Percentiles rank a stretch among this genome's conserved stretches.
Evolutionary conservation across 92 coral and sea anemone species (phyloP).

Genomic region (Epizoanthus illoricatus): DNA sequence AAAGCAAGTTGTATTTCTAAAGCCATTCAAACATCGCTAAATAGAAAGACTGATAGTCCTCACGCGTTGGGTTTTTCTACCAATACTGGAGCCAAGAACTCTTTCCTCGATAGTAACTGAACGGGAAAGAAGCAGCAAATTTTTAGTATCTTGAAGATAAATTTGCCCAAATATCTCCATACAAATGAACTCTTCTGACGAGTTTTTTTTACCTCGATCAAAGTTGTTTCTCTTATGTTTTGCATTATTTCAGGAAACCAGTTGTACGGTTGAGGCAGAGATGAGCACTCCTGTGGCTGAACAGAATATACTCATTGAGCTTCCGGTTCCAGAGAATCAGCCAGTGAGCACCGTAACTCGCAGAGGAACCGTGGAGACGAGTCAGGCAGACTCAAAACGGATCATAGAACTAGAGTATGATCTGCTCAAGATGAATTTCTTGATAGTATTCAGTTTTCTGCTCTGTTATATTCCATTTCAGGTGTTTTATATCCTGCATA

Average conservation of each 20-base stretch:
- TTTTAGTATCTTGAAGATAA: too few relatives aligned
- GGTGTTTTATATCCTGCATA: slow-evolving; percentile 25
- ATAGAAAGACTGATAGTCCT: too few relatives aligned
- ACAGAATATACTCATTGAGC: too few relatives aligned
- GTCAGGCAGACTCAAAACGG: slow-evolving; percentile 5
- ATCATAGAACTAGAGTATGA: slow-evolving; percentile 16
- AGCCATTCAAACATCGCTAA: too few relatives aligned
- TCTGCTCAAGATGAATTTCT: slow-evolving; percentile 29
- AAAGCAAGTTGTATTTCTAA: too few relatives aligned
- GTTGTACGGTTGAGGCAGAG: neutral
- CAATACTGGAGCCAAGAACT: too few relatives aligned
- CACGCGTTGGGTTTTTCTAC: too few relatives aligned
- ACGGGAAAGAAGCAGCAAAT: too few relatives aligned
- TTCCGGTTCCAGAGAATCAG: neutral
- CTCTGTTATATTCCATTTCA: slow-evolving; percentile 35
- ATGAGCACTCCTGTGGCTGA: neutral
- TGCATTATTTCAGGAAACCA: neutral
- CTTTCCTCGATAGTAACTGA: too few relatives aligned
- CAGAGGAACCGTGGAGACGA: neutral
- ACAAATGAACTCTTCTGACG: too few relatives aligned
- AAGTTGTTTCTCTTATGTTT: neutral
- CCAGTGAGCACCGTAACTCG: neutral
- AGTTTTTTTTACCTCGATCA: neutral
- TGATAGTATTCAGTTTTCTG: slow-evolving; percentile 28
- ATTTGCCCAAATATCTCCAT: too few relatives aligned